These are phyloP conservation scores for Drosophila neonasuta DNA, from an alignment of 2,888 invertebrate genomes.

Conservation along the genomic window DNA sequence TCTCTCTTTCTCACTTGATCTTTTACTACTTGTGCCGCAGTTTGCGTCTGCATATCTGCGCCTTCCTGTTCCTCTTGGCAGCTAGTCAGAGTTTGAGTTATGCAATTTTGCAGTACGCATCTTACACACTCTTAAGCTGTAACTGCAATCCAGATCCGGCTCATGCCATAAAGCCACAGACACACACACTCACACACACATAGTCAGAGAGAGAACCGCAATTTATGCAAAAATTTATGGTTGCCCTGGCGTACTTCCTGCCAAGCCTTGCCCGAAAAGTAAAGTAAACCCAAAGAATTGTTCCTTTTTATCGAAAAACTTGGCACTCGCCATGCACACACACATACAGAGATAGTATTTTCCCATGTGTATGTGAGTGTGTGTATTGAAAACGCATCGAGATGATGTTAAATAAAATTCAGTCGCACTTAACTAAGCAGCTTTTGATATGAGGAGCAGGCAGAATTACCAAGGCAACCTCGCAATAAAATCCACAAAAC, in stretches of 20 bases:
- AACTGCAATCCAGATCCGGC: constrained; percentile 64
- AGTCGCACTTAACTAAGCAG: constrained; percentile 64
- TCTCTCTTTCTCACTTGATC: background rate
- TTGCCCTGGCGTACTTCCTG: constrained; percentile 64
- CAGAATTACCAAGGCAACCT: constrained; percentile 15
- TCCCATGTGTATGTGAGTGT: too few species aligned
- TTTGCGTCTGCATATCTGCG: background rate
- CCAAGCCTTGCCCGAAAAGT: constrained; percentile 16
- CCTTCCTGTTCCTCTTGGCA: constrained; percentile 5
- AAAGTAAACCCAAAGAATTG: constrained; percentile 49
- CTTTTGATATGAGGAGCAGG: constrained; percentile 34
- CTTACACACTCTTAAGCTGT: constrained; percentile 56
- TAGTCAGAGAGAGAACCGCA: constrained; percentile 27
- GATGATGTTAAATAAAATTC: constrained; percentile 59
- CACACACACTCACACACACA: constrained; percentile 12
- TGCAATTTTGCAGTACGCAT: constrained; percentile 60
- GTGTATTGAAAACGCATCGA: constrained; percentile 56
- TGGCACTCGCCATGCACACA: constrained; percentile 60
- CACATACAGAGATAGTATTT: constrained; percentile 18
- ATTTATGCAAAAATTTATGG: constrained; percentile 74
- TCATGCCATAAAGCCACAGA: constrained; percentile 61
- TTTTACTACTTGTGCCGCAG: background rate
- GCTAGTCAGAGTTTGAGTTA: constrained; percentile 53
- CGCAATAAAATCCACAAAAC: constrained; percentile 22
- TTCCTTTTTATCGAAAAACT: constrained; percentile 68